Conservation (phyloP, 2,888 invertebrate species). For the Hemistola chrysoprasaria region DNA sequence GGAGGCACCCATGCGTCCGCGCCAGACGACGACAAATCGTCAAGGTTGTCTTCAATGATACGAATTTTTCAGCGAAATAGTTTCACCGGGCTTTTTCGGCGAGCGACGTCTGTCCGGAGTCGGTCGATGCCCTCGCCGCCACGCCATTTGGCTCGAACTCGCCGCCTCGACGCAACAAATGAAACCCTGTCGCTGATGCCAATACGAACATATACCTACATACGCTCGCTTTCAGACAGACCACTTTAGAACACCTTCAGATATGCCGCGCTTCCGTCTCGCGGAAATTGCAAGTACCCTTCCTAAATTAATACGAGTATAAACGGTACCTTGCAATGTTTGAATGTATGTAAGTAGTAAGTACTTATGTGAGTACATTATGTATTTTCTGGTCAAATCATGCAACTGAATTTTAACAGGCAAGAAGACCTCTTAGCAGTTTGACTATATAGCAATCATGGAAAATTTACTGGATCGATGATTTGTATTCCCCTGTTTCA, state of each 20-base stretch:
- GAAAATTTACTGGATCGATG: no score
- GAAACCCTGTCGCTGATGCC: conserved; percentile 41
- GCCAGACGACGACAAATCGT: conserved; percentile 73
- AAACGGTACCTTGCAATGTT: no score
- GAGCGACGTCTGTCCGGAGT: conserved; percentile 78
- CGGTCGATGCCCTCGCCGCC: conserved; percentile 73
- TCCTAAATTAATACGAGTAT: no score
- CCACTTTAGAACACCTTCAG: conserved; percentile 27
- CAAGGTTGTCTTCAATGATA: conserved; percentile 78
- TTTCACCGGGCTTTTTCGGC: conserved; percentile 66
- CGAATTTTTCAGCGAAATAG: conserved; percentile 80
- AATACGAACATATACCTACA: conserved; percentile 8
- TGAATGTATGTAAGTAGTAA: no score
- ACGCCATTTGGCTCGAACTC: conserved; percentile 65
- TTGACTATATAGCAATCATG: no score
- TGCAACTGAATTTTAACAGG: no score
- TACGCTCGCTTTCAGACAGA: conserved; percentile 8
- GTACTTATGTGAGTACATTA: no score
- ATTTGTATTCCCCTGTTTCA: no score
- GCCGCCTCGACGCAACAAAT: conserved; percentile 46
- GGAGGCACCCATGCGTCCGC: conserved; percentile 66
- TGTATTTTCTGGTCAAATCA: no score
- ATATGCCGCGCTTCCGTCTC: conserved; percentile 21
- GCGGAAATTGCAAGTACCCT: no score
- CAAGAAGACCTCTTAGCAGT: no score